These are phyloP conservation scores for Eupelmus urozonus DNA, from an alignment of 2,888 invertebrate genomes.

Conservation along the genomic window DNA sequence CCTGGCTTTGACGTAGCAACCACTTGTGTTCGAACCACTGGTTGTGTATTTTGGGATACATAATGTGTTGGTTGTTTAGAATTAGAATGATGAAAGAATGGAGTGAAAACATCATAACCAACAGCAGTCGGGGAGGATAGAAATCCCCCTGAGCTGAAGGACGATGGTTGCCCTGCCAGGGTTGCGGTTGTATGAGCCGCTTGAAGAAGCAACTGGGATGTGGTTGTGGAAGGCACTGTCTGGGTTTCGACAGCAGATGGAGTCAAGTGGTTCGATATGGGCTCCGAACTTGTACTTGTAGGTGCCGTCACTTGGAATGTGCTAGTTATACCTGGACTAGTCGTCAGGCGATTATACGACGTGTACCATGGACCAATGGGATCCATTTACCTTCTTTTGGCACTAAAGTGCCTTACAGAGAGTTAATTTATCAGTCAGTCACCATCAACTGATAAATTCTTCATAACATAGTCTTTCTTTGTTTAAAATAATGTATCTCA, in stretches of 20 bases:
- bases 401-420: constrained; percentile 49
- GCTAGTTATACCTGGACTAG: constrained; percentile 81
- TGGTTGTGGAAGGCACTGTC: constrained; percentile 80
- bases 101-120: constrained; percentile 90
- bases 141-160: constrained; percentile 85
- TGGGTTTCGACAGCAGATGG: constrained; percentile 78
- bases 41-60: constrained; percentile 85
- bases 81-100: constrained; percentile 87
- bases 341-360: constrained; percentile 89
- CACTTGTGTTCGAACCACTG: constrained; percentile 79
- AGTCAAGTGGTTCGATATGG: constrained; percentile 75
- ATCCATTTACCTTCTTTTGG: constrained; percentile 82
- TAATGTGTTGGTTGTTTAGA: constrained; percentile 87
- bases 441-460: constrained; percentile 57
- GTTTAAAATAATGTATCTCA: constrained; percentile 6
- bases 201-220: constrained; percentile 83
- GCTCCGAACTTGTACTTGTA: constrained; percentile 85
- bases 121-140: constrained; percentile 83
- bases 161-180: constrained; percentile 83
- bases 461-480: constrained; percentile 44
- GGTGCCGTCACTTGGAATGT: constrained; percentile 83
- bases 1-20: constrained; percentile 70
- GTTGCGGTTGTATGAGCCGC: constrained; percentile 82
- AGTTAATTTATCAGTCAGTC: constrained; percentile 36
- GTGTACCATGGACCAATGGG: constrained; percentile 93